phyloP scores from a whole-genome alignment of 2,888 invertebrate genomes.

The Scrobipalpa costella region DNA sequence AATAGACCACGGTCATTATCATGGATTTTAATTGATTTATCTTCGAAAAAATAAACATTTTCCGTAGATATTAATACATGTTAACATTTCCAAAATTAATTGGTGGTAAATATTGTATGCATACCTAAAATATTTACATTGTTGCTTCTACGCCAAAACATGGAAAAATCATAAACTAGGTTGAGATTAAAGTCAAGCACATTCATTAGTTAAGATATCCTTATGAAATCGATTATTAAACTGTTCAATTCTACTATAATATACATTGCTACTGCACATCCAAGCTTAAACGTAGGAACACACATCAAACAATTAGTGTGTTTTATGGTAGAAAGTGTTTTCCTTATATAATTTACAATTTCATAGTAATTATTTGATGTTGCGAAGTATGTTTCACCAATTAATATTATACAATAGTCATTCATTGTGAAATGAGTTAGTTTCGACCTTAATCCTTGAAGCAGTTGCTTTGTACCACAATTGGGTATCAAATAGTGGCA shows the following conservation, averaged over 20 bases:
- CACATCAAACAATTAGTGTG: not conserved
- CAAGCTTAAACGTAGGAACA: not conserved
- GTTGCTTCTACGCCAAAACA: not conserved
- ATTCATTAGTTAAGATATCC: not conserved
- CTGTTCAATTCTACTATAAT: not conserved
- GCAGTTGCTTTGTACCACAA: not conserved
- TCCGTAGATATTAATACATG: not conserved
- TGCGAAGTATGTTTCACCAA: not conserved
- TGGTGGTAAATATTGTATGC: not conserved
- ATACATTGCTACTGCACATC: not conserved
- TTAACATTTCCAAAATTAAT: not conserved
- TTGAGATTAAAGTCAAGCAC: not conserved
- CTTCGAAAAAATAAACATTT: too few species aligned
- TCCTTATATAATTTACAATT: too few species aligned
- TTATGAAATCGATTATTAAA: not conserved
- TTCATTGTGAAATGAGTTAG: not conserved
- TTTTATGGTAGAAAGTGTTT: not conserved
- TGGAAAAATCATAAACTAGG: not conserved
- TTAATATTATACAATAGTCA: not conserved
- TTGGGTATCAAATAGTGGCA: not conserved
- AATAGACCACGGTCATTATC: too few species aligned
- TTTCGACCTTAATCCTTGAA: not conserved
- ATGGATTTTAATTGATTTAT: too few species aligned
- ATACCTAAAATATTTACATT: not conserved
- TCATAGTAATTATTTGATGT: not conserved